Percentiles rank a stretch among this genome's conserved stretches.
Conservation (phyloP, 2,888 invertebrate species). For the Dastarcus helophoroides region DNA sequence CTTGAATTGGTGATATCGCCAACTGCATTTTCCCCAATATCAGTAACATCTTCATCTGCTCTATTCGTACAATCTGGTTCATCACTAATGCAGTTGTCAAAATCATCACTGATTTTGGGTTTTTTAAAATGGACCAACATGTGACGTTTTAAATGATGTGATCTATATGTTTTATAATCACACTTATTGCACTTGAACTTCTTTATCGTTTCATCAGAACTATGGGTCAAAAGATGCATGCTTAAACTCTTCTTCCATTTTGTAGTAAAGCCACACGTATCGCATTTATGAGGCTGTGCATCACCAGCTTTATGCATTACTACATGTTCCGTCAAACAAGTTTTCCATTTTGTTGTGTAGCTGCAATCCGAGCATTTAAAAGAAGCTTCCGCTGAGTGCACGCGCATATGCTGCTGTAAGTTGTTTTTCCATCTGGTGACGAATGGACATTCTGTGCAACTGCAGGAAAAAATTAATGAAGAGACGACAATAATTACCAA, state of each 20-base stretch:
- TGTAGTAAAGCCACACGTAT: conserved; percentile 9
- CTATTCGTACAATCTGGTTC: no score
- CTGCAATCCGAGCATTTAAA: conserved; percentile 10
- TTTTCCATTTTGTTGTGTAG: conserved; percentile 11
- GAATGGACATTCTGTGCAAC: conserved; percentile 10
- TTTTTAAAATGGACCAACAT: conserved; percentile 10
- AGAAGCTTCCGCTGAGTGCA: conserved; percentile 7
- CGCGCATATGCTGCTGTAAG: conserved; percentile 10
- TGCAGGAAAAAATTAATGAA: conserved; percentile 4
- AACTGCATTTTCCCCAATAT: no score
- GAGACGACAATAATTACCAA: no score
- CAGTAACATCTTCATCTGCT: no score
- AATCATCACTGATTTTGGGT: background rate
- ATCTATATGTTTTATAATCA: conserved; percentile 11
- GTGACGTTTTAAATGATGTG: conserved; percentile 10
- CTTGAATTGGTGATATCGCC: no score
- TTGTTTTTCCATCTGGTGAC: conserved; percentile 11
- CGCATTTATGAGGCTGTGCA: conserved; percentile 9
- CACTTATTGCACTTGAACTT: conserved; percentile 11
- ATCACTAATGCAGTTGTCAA: no score
- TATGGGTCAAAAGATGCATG: conserved; percentile 11
- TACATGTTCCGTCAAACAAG: conserved; percentile 10
- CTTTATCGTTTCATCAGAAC: conserved; percentile 9
- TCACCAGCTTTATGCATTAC: conserved; percentile 11
- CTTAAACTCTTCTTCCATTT: conserved; percentile 11